Evolutionary conservation across 2,113 vertebrate species (phyloP), one percentile per base, ranked within the genome.

Genomic region (Salvator merianae): DNA sequence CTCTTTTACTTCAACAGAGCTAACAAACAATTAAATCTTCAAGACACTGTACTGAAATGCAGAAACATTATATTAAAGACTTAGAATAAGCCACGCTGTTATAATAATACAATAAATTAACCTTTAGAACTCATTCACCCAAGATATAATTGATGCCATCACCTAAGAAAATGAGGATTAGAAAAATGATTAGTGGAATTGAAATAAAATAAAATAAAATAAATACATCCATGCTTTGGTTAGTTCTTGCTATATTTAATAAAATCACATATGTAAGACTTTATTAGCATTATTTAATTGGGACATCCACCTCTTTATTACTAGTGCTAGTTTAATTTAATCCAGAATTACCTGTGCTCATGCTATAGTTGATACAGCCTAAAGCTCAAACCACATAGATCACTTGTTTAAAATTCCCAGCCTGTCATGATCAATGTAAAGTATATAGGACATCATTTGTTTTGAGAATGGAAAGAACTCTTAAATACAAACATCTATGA

Each of bases 141-240:
- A 79, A 9, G 28, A 47, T 65, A 79, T 79, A 79, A 79, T 79
- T 79, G 59, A 65, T 79, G 34, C 26, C 62, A 79, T 66, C 77
- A 79, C 38, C 14, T 79, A 26, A 66, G 76, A 55, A 79, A 79
- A 79, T 66, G 28, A 66, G 62, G 28, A 43, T 65, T 78, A 30
- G 26, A 65, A 43, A 66, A n/a, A 43, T 20, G 26, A 79, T 79
- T 43, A 38, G 38, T 81, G 32, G 53, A 36, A 30, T n/a, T 7
- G n/a, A 22, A 53, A 47, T 34, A 53, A 24, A 70, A 34, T 26
- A n/a, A n/a, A n/a, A n/a, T n/a, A n/a, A n/a, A n/a, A n/a, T n/a
- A n/a, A n/a, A 43, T 32, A 13, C 59, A 77, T 22, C 36, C 8
- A 38, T 78, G 24, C 14, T 22, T 24, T 62, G 36, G 75, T 10